Percentiles rank a stretch among this genome's conserved stretches.
phyloP scores from a whole-genome alignment of 2,888 invertebrate species.

The Hedya salicella region DNA sequence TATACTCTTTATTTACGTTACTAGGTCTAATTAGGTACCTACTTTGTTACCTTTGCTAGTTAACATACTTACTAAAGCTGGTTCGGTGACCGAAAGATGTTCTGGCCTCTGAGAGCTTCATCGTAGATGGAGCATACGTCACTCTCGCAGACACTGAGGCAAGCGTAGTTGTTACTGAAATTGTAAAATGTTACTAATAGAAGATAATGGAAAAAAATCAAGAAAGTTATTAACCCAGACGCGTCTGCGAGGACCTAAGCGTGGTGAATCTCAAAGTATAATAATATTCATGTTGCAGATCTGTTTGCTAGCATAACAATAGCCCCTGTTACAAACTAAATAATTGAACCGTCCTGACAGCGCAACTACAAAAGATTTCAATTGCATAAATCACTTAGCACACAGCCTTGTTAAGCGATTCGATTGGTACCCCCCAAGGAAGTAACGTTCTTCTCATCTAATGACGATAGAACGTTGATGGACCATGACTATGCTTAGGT shows the following conservation, averaged over 20 bases:
- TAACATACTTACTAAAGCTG: too few species aligned
- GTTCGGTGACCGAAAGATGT: too few species aligned
- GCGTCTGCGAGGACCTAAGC: background rate
- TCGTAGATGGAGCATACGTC: too few species aligned
- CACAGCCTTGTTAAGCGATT: background rate
- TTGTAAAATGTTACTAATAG: too few species aligned
- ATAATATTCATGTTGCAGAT: background rate
- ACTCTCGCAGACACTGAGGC: too few species aligned
- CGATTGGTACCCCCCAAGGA: background rate
- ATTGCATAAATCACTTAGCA: slow-evolving; percentile 11
- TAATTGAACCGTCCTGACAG: background rate
- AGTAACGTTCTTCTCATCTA: background rate
- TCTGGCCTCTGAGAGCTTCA: too few species aligned
- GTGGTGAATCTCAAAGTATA: background rate
- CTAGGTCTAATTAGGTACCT: too few species aligned
- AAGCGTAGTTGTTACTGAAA: too few species aligned
- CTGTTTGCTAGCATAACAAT: background rate
- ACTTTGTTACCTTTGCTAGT: too few species aligned
- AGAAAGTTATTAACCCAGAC: too few species aligned
- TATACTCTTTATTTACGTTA: slow-evolving; percentile 44
- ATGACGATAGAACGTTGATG: background rate
- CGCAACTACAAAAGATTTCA: slow-evolving; percentile 2
- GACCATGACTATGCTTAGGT: background rate
- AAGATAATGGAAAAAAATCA: too few species aligned
- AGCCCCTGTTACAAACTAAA: background rate